Evolutionary conservation across 1,140 invertebrate genomes (phyloP), one percentile per base, ranked within the genome.

Genomic region (Drosophila leontia): DNA sequence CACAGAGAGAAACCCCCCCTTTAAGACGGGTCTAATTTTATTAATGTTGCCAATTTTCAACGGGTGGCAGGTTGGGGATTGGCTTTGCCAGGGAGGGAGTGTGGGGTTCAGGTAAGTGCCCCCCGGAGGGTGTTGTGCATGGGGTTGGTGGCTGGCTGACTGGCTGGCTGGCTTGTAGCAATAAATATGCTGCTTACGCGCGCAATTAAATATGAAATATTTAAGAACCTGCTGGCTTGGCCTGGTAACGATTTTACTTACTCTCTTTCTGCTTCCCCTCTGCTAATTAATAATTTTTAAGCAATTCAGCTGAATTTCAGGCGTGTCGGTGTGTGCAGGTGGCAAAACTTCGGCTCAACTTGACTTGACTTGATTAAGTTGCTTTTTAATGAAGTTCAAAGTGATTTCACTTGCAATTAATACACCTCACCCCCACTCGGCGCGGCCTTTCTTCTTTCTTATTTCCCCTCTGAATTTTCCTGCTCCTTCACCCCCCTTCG

Each of bases 121-220:
- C 37, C 55, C 41, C 48, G 45, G 48, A 51, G 56, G 26, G n/a
- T 59, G 29, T 19, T 34, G 34, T 29, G n/a, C 12, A 47, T 15
- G 26, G 29, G 29, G 29, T 53, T 15, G 37, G 35, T 26, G 12
- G 19, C 12, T 29, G 26, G 19, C 1, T 26, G 12, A 19, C 7
- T 29, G 26, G 19, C 1, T 11, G 41, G n/a, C 47, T 48, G 29
- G 15, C 50, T 51, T 59, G 63, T 57, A 60, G 69, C 62, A 80
- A 80, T 80, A 80, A 79, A 80, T 80, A 83, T 82, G 82, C 65
- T 72, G 81, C 85, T 84, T 90, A 88, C 81, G 85, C 85, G 85
- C 78, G 75, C 85, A 88, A 88, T 88, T 88, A 88, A 90, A 88
- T 88, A 90, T 88, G 81, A 88, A 88, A 88, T 88, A 90, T 88